A percentile compares a stretch with the other conserved stretches of the same genome.
Conservation (phyloP, 2,113 vertebrate species). For the Ammodramus savannarum region DNA sequence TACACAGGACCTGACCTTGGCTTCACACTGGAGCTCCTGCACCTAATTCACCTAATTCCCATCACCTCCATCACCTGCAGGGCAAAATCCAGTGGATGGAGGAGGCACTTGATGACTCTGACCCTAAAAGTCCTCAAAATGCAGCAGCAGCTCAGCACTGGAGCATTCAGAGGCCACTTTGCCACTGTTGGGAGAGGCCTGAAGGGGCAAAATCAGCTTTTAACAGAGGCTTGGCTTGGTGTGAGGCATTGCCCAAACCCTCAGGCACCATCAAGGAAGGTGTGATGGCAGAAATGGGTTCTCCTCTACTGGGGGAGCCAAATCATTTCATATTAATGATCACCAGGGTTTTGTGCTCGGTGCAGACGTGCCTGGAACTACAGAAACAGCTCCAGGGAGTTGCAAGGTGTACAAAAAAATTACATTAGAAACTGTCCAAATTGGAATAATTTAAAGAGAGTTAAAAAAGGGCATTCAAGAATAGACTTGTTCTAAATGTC, state of each 20-base stretch:
- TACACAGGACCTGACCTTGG: neutral
- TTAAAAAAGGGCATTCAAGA: conserved; percentile 70
- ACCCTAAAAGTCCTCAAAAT: neutral
- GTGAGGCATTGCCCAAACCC: neutral
- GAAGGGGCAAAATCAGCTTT: neutral
- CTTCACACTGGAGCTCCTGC: neutral
- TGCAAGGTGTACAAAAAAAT: conserved; percentile 24
- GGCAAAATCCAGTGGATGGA: fast-evolving
- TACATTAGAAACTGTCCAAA: conserved; percentile 30
- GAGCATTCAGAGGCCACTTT: neutral
- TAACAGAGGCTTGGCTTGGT: neutral
- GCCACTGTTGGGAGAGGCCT: fast-evolving
- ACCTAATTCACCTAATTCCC: neutral
- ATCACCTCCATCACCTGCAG: neutral
- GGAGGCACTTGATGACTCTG: neutral
- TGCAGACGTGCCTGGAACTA: neutral
- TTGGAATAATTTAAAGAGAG: conserved; percentile 47
- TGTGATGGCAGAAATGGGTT: neutral
- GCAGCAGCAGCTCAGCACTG: neutral
- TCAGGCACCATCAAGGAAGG: neutral
- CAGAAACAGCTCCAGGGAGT: neutral
- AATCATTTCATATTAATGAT: neutral
- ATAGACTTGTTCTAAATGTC: conserved; percentile 65
- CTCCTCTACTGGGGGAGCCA: neutral
- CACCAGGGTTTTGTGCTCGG: neutral